A percentile compares a stretch with the other conserved stretches of the same genome.
Evolutionary conservation across 2,888 invertebrate genomes (phyloP).

Genomic region (Orthosia gothica): DNA sequence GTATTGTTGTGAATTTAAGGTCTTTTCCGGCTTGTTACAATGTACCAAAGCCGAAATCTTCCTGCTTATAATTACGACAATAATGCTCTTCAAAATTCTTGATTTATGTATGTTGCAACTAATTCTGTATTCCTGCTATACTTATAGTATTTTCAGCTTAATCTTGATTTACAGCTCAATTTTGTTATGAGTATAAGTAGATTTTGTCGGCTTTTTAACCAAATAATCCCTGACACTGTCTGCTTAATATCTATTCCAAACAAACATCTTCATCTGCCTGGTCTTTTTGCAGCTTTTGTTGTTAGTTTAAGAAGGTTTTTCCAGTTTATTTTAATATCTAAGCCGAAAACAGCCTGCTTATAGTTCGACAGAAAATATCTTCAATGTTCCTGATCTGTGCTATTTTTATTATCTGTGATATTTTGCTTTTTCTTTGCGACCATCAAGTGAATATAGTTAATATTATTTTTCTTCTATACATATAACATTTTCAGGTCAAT

Average conservation of each 20-base stretch:
- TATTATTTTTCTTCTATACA: too few species aligned
- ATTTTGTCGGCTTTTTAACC: slow-evolving; percentile 47
- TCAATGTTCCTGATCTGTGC: not conserved
- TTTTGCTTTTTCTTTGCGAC: too few species aligned
- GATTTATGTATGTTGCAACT: too few species aligned
- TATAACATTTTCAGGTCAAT: not conserved
- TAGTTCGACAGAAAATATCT: slow-evolving; percentile 16
- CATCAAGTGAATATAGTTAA: too few species aligned
- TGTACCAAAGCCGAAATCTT: too few species aligned
- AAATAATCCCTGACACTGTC: slow-evolving; percentile 30
- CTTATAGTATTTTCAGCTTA: not conserved
- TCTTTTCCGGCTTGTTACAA: too few species aligned
- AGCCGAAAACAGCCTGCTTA: slow-evolving; percentile 58
- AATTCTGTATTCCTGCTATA: too few species aligned
- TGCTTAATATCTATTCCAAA: not conserved
- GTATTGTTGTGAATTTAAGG: too few species aligned
- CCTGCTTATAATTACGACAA: too few species aligned
- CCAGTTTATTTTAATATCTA: slow-evolving; percentile 31
- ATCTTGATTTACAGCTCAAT: not conserved
- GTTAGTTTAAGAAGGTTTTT: slow-evolving; percentile 55
- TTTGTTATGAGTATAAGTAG: slow-evolving; percentile 54
- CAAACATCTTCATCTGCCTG: too few species aligned
- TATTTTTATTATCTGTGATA: too few species aligned
- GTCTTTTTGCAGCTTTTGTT: not conserved
- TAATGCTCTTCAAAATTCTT: too few species aligned